Evolutionary conservation across 2,113 vertebrate genomes (phyloP), one percentile per base, ranked within the genome.

Genomic region (Boulengeromyrus knoepffleri): DNA sequence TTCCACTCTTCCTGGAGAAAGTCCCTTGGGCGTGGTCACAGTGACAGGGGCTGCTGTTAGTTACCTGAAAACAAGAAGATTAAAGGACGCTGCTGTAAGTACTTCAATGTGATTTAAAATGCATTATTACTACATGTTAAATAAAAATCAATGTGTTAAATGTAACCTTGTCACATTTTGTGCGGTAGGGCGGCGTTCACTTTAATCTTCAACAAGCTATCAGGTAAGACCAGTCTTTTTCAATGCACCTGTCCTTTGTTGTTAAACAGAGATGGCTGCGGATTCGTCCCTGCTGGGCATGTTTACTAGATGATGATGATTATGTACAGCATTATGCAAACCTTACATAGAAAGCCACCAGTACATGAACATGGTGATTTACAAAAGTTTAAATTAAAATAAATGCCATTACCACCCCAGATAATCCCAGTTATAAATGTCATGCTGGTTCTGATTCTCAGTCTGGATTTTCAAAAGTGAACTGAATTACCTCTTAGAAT

Each of bases 41-140:
- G 70, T 24, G 42, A 50, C 10, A 89, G 27, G 45, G 70, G 46
- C 27, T 70, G 39, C 19, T 62, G 90, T 74, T 93, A 95, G 91
- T 95, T 94, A 95, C 93, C 94, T 94, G 93, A 93, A 90, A 94
- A 89, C 92, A 92, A 90, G 90, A 1, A 92, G 95, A 96, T 95
- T 96, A 96, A 96, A 96, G 95, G 95, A 95, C 96, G 95, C 96
- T 96, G 96, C 96, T 96, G 96, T 96, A 92, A 96, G 96, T 96
- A 89, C 89, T 91, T 31, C 58, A 53, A 90, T 90, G 92, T 77
- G 21, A 56, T 91, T 21, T 39, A 27, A 50, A 52, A 46, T 21
- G 66, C 1, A 6, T 87, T 66, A 27, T 62, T 36, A 3, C 3
- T 15, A 58, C 17, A 1, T 49, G 70, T 66, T 5, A 17, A 66